Base-by-base conservation (phyloP, 2,797 vertebrate genomes). In the Urophycis tenuis region DNA sequence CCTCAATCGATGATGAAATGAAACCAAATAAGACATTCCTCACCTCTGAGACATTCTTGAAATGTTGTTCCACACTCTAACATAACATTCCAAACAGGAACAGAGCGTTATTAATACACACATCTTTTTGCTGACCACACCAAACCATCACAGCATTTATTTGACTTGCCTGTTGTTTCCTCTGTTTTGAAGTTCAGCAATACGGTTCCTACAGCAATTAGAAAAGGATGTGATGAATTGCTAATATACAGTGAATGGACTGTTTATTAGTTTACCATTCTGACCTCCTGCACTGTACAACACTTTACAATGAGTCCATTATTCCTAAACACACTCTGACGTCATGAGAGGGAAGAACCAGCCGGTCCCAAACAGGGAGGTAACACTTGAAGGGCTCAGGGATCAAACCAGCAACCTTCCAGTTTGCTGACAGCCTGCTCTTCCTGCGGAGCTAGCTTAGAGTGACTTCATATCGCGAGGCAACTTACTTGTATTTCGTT, bases 401-500 rank as follows among this genome's bases (percentile, higher is more conserved):
- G 17, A 41, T 41, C 12, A 15, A 41, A 41, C 39, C 39, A 41
- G 39, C 39, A 41, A 41, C 39, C n/a, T n/a, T n/a, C n/a, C 39
- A 14, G 39, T 3, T 14, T 2, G 2, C 39, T 3, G 11, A 17
- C 39, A 41, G 4, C 39, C 12, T 3, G 12, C 39, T 41, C 14
- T 41, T 14, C 39, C 39, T 15, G 12, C 39, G 12, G 39, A 17
- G 39, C 39, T 41, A 41, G 39, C 12, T 4, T 15, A 17, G 39
- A 3, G 39, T 41, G 39, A 4, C 12, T 41, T 41, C 39, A 14
- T 15, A 14, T 3, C 39, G 5, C 3, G 39, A 41, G 12, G 39
- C 17, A 6, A 82, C 90, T 88, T 35, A 93, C 92, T 85, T 91
- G 84, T 92, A 92, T 85, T 79, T 91, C 74, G 89, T 92, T 39